Percentiles rank a stretch among this genome's conserved stretches.
Conservation (phyloP, 2,888 invertebrate species). For the Bedellia somnulentella region DNA sequence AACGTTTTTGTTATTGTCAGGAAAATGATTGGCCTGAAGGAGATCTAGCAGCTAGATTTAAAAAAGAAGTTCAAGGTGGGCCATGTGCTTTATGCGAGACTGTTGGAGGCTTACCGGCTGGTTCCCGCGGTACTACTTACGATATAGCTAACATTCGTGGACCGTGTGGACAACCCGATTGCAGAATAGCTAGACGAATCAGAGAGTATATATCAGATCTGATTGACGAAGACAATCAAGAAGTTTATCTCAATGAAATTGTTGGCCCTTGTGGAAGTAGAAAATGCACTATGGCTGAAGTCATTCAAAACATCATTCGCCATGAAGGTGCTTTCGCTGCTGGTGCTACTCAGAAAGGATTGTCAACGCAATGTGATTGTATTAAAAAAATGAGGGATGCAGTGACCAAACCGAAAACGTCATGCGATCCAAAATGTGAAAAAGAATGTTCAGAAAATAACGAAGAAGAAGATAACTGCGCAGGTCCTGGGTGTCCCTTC, state of each 20-base stretch:
- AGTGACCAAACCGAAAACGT: constrained; percentile 21
- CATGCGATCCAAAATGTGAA: constrained; percentile 16
- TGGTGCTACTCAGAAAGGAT: constrained; percentile 22
- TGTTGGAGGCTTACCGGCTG: constrained; percentile 19
- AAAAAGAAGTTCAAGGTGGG: constrained; percentile 24
- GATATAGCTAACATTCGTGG: constrained; percentile 45
- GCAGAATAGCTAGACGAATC: constrained; percentile 41
- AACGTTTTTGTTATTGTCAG: constrained; percentile 40
- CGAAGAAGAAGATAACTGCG: background rate
- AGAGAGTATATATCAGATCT: constrained; percentile 40
- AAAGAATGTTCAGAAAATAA: background rate
- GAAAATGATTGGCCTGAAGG: constrained; percentile 39
- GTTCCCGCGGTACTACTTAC: constrained; percentile 19
- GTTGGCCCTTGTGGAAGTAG: constrained; percentile 48
- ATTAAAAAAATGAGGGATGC: constrained; percentile 32
- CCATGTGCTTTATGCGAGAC: constrained; percentile 38
- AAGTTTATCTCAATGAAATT: constrained; percentile 29
- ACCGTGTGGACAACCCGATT: constrained; percentile 43
- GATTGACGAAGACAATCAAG: constrained; percentile 35
- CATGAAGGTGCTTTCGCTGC: constrained; percentile 32
- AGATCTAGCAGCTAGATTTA: constrained; percentile 32
- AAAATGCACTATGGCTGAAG: constrained; percentile 34
- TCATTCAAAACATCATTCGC: constrained; percentile 35
- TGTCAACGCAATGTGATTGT: constrained; percentile 47
- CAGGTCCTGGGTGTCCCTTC: background rate